phyloP scores from a whole-genome alignment of 1,140 invertebrate genomes.

The Carposina sasakii region DNA sequence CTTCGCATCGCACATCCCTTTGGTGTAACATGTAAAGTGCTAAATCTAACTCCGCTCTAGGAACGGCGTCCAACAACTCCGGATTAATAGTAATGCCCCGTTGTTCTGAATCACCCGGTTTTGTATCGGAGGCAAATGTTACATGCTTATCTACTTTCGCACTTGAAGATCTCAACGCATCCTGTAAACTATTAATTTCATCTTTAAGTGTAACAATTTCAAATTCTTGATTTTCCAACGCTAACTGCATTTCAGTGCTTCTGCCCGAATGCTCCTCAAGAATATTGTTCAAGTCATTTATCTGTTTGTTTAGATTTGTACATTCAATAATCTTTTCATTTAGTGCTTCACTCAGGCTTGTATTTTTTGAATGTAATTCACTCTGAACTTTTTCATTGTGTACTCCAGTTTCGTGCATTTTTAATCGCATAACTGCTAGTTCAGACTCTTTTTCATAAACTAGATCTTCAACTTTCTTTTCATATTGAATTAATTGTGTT shows the following conservation, averaged over 20 bases:
- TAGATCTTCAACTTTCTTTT: constrained; percentile 64
- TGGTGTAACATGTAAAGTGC: constrained; percentile 90
- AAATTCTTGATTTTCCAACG: constrained; percentile 77
- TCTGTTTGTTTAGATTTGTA: constrained; percentile 61
- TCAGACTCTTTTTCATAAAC: constrained; percentile 71
- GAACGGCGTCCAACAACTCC: constrained; percentile 56
- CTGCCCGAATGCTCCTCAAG: constrained; percentile 71
- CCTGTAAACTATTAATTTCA: constrained; percentile 60
- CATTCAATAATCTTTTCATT: constrained; percentile 67
- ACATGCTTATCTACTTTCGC: constrained; percentile 74
- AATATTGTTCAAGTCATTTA: constrained; percentile 70
- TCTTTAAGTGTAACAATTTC: constrained; percentile 79
- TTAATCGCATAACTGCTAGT: constrained; percentile 58
- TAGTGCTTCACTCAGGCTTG: constrained; percentile 47
- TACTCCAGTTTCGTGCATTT: constrained; percentile 58
- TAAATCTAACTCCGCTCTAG: constrained; percentile 83
- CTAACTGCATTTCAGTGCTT: constrained; percentile 70
- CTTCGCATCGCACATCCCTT: constrained; percentile 89
- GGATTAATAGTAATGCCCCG: constrained; percentile 29
- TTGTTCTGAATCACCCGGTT: constrained; percentile 25
- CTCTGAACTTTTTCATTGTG: constrained; percentile 40
- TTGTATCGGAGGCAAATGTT: constrained; percentile 56
- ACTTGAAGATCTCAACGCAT: constrained; percentile 70
- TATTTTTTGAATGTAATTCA: constrained; percentile 47
- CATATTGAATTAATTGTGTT: constrained; percentile 57